Evolutionary conservation across 2,113 vertebrate genomes (phyloP), one percentile per base, ranked within the genome.

Genomic region (Perca fluviatilis): DNA sequence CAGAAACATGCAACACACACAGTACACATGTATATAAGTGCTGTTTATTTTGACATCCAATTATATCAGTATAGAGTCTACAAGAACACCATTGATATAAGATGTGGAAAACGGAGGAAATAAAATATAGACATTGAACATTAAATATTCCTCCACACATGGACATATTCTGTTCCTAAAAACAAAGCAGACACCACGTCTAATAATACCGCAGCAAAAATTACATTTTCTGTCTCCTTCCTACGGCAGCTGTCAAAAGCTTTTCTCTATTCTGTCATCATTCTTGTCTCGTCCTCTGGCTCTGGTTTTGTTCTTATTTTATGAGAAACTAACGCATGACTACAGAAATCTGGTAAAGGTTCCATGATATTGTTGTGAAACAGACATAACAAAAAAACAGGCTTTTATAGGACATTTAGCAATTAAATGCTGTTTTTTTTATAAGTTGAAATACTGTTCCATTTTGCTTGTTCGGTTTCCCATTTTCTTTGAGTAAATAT

Each of bases 161-260:
- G 15, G 21, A 43, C 40, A 11, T 11, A 51, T 43, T 51, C 4
- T 27, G 40, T 71, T 69, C 21, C n/a, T 49, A 23, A 54, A 62
- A 76, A 63, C 65, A 63, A 15, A 33, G 40, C 73, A 57, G 80
- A 65, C 50, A 18, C 21, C 25, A 18, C 5, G 11, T 70, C 74
- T 60, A 60, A 77, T 71, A 72, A 65, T 25, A 70, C 23, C 56
- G 6, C 23, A 61, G 14, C 60, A 82, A 43, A 82, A 77, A 77
- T 57, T 2, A n/a, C 50, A 65, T 64, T 58, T 77, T 71, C 36
- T 57, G 66, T 50, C 58, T 71, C 25, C 8, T 2, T 70, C 66
- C 27, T 19, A 1, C 30, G 10, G 66, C 80, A 1, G 43, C 74
- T 71, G 80, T 77, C 74, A 46, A 0, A 46, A 23, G 13, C 60